phyloP scores from a whole-genome alignment of 2,797 vertebrate genomes.

The Emys orbicularis region DNA sequence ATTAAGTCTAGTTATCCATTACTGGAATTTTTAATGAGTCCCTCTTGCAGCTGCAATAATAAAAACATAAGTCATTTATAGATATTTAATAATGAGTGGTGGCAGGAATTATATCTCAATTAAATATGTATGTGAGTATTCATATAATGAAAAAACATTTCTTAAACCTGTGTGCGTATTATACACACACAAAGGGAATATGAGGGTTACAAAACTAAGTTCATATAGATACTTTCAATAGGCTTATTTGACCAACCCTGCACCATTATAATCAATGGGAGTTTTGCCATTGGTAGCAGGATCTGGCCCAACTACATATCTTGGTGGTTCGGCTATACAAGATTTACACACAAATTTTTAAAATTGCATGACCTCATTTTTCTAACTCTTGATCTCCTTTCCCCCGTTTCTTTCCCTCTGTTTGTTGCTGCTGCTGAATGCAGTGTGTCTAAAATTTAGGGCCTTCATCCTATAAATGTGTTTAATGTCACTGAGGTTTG shows the following conservation, averaged over 20 bases:
- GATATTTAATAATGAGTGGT: neutral
- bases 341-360: neutral
- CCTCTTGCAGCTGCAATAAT: neutral
- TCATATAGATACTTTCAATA: neutral
- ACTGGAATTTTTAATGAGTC: neutral
- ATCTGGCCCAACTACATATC: neutral
- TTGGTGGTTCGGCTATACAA: neutral
- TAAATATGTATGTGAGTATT: neutral
- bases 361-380: neutral
- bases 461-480: neutral
- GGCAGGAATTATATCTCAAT: fast-evolving
- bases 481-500: neutral
- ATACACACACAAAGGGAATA: neutral
- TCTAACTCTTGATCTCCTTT: neutral
- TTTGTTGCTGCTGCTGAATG: neutral
- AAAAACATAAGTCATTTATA: neutral
- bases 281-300: neutral
- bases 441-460: neutral
- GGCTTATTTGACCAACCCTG: neutral
- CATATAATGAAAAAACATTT: neutral
- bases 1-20: neutral
- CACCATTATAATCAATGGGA: neutral
- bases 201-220: fast-evolving
- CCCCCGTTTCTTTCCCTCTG: neutral
- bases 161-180: neutral